Evolutionary conservation across 2,113 vertebrate genomes (phyloP).

Genomic region (Rhizomys pruinosus): DNA sequence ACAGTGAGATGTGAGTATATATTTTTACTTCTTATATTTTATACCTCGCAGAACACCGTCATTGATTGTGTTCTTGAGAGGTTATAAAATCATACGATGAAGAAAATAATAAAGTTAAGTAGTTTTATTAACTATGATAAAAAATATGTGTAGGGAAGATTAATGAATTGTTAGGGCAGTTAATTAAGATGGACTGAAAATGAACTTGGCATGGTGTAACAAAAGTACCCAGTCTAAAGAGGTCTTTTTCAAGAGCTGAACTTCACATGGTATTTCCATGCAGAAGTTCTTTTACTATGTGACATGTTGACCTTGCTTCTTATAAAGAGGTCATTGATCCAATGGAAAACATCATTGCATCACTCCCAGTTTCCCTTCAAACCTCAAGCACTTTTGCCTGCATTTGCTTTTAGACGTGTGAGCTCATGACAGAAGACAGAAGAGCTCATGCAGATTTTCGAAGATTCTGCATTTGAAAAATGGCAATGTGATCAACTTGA

Average conservation of each 20-base stretch:
- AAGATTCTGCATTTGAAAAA: slow-evolving; percentile 19
- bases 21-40: background rate
- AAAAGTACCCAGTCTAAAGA: slow-evolving; percentile 20
- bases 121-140: background rate
- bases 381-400: background rate
- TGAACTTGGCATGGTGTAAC: background rate
- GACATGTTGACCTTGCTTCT: background rate
- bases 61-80: background rate
- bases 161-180: background rate
- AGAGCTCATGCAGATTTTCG: slow-evolving; percentile 4
- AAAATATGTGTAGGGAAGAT: background rate
- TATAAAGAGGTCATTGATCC: background rate
- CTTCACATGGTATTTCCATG: fast-evolving
- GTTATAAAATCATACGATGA: background rate
- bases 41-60: too few relatives aligned
- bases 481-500: background rate
- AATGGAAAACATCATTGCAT: background rate
- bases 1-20: background rate
- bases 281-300: background rate
- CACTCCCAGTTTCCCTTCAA: background rate
- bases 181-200: background rate
- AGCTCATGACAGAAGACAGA: slow-evolving; percentile 26
- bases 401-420: background rate
- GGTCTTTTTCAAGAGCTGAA: background rate
- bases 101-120: background rate